Evolutionary conservation across 1,140 invertebrate genomes (phyloP).

Genomic region (Ridgeia piscesae): DNA sequence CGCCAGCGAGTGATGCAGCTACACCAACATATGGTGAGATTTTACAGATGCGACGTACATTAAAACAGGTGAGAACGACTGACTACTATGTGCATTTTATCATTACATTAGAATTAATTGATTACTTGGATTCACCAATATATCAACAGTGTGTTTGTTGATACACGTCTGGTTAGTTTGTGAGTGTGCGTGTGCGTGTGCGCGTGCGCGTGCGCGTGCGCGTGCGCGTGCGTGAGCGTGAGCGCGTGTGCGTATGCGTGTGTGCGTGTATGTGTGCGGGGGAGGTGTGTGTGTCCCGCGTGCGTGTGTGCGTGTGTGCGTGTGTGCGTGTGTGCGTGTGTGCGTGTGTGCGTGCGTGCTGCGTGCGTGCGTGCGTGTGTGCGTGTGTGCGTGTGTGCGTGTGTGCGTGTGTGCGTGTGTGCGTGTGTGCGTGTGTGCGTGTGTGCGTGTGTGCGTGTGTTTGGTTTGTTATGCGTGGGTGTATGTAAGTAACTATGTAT

Average conservation of each 20-base stretch:
- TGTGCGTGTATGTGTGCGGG: too few relatives aligned
- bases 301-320: too few relatives aligned
- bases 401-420: too few relatives aligned
- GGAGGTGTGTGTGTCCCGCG: too few relatives aligned
- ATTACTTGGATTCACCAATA: neutral
- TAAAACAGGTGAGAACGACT: neutral
- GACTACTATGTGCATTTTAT: neutral
- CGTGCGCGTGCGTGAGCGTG: neutral
- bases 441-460: too few relatives aligned
- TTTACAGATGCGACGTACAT: neutral
- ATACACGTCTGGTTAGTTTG: neutral
- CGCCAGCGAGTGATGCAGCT: neutral
- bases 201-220: neutral
- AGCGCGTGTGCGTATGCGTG: neutral
- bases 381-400: neutral
- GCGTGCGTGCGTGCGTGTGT: neutral
- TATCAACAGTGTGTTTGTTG: neutral
- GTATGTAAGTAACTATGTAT: too few relatives aligned
- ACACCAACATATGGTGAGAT: neutral
- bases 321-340: neutral
- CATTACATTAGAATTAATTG: neutral
- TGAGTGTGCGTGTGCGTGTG: too few relatives aligned
- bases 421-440: too few relatives aligned
- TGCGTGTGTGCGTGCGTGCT: neutral
- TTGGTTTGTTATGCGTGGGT: too few relatives aligned